phyloP scores from a whole-genome alignment of 2,113 vertebrate genomes.

The Trochalopteron elliotii region DNA sequence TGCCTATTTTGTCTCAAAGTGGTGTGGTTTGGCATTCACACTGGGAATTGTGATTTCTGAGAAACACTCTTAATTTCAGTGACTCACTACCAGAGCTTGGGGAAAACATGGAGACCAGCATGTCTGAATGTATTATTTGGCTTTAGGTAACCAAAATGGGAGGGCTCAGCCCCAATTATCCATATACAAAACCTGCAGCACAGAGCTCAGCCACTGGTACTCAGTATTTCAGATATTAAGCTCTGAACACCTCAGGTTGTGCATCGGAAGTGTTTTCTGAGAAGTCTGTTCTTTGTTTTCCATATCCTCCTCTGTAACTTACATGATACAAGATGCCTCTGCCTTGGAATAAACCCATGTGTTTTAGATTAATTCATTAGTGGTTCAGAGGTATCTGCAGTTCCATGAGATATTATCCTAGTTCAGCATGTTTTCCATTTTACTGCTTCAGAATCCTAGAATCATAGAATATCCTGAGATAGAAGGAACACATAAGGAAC shows the following conservation, averaged over 20 bases:
- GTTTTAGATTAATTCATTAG: not conserved
- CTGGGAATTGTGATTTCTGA: not conserved
- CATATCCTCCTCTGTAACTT: not conserved
- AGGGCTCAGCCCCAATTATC: not conserved
- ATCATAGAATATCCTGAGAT: not conserved
- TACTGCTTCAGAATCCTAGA: not conserved
- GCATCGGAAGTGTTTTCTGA: not conserved
- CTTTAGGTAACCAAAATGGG: not conserved
- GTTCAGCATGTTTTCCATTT: not conserved
- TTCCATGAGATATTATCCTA: not conserved
- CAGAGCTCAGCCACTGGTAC: not conserved
- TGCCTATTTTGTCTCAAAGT: not conserved
- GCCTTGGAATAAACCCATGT: not conserved
- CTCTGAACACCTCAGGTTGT: not conserved
- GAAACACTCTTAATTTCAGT: not conserved
- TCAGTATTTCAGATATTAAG: not conserved
- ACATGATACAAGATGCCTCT: not conserved
- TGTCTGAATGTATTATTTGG: not conserved
- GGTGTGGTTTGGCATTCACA: not conserved
- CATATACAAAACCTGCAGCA: not conserved
- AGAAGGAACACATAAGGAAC: not conserved
- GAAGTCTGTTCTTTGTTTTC: not conserved
- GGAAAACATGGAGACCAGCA: not conserved
- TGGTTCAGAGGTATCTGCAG: not conserved
- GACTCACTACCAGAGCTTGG: not conserved